Evolutionary conservation across 92 coral and sea anemone genomes (phyloP).

Genomic region (Actinernus sp.): DNA sequence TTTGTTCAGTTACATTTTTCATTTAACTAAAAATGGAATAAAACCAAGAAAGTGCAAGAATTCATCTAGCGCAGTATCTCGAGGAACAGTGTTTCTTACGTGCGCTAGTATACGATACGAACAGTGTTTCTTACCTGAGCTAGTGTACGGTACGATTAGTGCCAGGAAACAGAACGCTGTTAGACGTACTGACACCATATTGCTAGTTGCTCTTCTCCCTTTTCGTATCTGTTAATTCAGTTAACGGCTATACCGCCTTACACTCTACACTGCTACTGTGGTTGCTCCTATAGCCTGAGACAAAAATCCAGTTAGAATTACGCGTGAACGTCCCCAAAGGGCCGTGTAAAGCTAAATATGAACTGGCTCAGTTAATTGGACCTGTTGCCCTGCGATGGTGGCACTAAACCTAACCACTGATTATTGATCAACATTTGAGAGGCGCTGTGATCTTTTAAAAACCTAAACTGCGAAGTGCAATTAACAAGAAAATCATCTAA

Average conservation of each 20-base stretch:
- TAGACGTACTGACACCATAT: not conserved
- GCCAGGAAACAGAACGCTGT: slow-evolving; percentile 17
- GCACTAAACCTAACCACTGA: slow-evolving; percentile 8
- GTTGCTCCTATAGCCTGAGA: too few species aligned
- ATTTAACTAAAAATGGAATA: too few species aligned
- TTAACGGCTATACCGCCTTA: not conserved
- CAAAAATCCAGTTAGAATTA: too few species aligned
- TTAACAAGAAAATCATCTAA: too few species aligned
- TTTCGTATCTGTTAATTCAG: not conserved
- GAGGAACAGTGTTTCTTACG: too few species aligned
- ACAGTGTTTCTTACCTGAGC: not conserved
- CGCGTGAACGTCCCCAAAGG: too few species aligned
- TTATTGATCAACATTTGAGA: slow-evolving; percentile 30
- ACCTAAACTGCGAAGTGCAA: too few species aligned
- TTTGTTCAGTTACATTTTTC: too few species aligned
- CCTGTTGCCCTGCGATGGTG: slow-evolving; percentile 31
- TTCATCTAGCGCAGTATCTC: too few species aligned
- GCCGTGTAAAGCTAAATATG: too few species aligned
- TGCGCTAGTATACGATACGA: too few species aligned
- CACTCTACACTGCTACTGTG: slow-evolving; percentile 6
- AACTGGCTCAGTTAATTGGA: slow-evolving; percentile 3
- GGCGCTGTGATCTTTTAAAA: slow-evolving; percentile 5
- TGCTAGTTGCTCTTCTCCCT: slow-evolving; percentile 95
- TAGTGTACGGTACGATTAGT: slow-evolving; percentile 9
- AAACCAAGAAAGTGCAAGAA: too few species aligned